A percentile compares a stretch with the other conserved stretches of the same genome.
phyloP scores from a whole-genome alignment of 2,113 vertebrate species.

The Neoarius graeffei region DNA sequence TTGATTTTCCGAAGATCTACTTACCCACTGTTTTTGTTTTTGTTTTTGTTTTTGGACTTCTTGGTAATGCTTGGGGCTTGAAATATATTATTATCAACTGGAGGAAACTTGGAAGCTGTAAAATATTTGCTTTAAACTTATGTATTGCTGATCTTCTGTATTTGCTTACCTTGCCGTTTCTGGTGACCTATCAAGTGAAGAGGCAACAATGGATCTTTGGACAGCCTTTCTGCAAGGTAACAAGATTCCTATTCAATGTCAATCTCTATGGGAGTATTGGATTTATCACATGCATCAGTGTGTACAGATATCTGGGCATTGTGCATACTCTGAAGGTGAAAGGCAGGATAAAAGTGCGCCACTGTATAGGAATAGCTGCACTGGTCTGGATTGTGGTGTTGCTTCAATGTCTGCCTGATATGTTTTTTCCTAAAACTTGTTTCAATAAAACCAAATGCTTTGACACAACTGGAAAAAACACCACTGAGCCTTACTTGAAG shows the following conservation, averaged over 20 bases:
- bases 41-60: constrained; percentile 74
- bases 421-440: constrained; percentile 65
- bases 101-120: constrained; percentile 58
- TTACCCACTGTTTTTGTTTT: constrained; percentile 69
- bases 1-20: constrained; percentile 62
- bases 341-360: constrained; percentile 65
- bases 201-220: constrained; percentile 74
- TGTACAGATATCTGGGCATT: constrained; percentile 81
- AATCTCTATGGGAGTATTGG: constrained; percentile 83
- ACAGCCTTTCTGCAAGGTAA: constrained; percentile 71
- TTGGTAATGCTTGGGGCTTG: constrained; percentile 69
- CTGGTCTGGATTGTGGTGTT: constrained; percentile 73
- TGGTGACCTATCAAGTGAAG: constrained; percentile 70
- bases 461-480: constrained; percentile 55
- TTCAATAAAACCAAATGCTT: neutral
- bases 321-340: constrained; percentile 74
- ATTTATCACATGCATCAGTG: constrained; percentile 82
- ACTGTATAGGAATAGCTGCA: constrained; percentile 50
- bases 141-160: constrained; percentile 78
- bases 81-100: constrained; percentile 60
- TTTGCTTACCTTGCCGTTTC: constrained; percentile 76
- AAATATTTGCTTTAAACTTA: constrained; percentile 75
- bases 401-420: constrained; percentile 69
- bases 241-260: constrained; percentile 76
- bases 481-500: constrained; percentile 58